Conservation (phyloP, 2,888 invertebrate species). For the Unio delphinus region DNA sequence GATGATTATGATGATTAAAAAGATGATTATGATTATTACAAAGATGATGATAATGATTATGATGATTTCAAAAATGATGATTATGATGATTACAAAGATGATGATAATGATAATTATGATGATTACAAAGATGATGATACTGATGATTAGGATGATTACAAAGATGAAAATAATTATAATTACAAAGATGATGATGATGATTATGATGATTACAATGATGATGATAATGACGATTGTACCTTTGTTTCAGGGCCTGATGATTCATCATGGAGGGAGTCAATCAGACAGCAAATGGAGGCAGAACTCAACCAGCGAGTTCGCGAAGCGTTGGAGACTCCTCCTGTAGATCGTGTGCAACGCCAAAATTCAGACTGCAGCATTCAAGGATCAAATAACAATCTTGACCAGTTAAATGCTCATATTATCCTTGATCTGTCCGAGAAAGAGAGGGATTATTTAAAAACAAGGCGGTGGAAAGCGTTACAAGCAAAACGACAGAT, state of each 20-base stretch:
- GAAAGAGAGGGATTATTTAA: conserved; percentile 50
- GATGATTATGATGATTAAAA: too few relatives aligned
- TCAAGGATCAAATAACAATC: conserved; percentile 25
- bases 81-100: too few relatives aligned
- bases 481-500: conserved; percentile 51
- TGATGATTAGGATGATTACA: too few relatives aligned
- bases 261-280: conserved; percentile 59
- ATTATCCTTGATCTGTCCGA: conserved; percentile 53
- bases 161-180: too few relatives aligned
- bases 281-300: conserved; percentile 65
- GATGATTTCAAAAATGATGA: too few relatives aligned
- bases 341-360: conserved; percentile 49
- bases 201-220: too few relatives aligned
- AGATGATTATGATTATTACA: too few relatives aligned
- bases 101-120: too few relatives aligned
- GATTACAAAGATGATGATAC: too few relatives aligned
- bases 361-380: conserved; percentile 20
- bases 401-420: conserved; percentile 58
- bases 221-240: too few relatives aligned
- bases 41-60: too few relatives aligned
- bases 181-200: too few relatives aligned
- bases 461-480: conserved; percentile 53
- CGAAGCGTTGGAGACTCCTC: conserved; percentile 68
- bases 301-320: conserved; percentile 66
- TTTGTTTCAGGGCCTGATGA: conserved; percentile 46